Evolutionary conservation across 2,797 vertebrate genomes (phyloP).

Genomic region (Epinephelus coioides): DNA sequence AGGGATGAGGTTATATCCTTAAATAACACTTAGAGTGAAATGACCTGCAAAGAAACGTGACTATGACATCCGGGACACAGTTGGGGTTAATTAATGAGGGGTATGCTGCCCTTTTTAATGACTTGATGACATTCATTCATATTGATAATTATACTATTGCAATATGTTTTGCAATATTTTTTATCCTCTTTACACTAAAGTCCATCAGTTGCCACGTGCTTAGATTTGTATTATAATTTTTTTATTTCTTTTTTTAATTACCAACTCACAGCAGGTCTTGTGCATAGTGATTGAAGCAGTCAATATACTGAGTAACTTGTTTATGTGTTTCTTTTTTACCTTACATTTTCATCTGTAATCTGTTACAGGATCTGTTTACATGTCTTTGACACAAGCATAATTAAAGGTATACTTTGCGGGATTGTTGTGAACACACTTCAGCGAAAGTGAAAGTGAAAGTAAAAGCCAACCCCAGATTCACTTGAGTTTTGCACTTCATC

Average conservation of each 20-base stretch:
- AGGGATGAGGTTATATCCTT: constrained; percentile 54
- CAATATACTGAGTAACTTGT: no score
- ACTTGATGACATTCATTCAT: not conserved
- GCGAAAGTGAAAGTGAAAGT: no score
- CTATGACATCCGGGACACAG: constrained; percentile 30
- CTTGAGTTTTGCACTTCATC: no score
- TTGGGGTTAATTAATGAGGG: constrained; percentile 29
- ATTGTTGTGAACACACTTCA: no score
- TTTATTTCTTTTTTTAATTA: not conserved
- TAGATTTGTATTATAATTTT: not conserved
- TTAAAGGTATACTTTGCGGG: no score
- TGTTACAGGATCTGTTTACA: no score
- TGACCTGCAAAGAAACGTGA: constrained; percentile 44
- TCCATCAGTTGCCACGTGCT: not conserved
- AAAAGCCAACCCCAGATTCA: no score
- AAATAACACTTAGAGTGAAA: constrained; percentile 51
- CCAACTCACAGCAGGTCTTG: not conserved
- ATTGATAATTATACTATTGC: not conserved
- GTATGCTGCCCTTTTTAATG: no score
- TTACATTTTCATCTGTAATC: no score
- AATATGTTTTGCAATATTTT: not conserved
- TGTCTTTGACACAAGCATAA: no score
- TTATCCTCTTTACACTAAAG: not conserved
- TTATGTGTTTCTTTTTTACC: no score
- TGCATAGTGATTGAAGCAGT: not conserved